Evolutionary conservation across 1,140 invertebrate genomes (phyloP).

Genomic region (Trachymyrmex cornetzi): DNA sequence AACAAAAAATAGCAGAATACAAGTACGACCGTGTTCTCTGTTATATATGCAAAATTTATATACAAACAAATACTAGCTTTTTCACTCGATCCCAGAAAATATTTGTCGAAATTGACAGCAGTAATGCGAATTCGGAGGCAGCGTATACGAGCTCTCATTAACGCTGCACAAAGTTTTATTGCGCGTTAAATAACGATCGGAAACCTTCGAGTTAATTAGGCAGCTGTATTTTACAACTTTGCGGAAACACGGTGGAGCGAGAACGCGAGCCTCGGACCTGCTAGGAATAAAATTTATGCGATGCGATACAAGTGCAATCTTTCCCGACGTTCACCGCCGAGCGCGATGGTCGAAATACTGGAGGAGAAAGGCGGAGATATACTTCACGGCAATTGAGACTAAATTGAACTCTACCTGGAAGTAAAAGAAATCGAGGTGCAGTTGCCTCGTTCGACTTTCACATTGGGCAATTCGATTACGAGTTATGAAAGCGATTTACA

Average conservation of each 20-base stretch:
- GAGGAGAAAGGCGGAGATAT: slow-evolving; percentile 64
- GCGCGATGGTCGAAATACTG: slow-evolving; percentile 59
- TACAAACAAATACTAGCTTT: neutral
- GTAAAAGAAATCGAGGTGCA: slow-evolving; percentile 63
- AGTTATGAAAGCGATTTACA: slow-evolving; percentile 68
- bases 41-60: no score
- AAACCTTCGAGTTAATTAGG: slow-evolving; percentile 42
- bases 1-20: neutral
- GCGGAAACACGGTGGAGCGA: slow-evolving; percentile 27
- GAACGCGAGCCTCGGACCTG: neutral
- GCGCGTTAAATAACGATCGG: slow-evolving; percentile 50
- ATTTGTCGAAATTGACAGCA: slow-evolving; percentile 29
- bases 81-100: neutral
- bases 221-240: slow-evolving; percentile 26
- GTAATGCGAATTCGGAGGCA: neutral
- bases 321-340: slow-evolving; percentile 17
- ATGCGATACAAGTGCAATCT: slow-evolving; percentile 57
- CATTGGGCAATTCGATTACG: slow-evolving; percentile 66
- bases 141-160: neutral
- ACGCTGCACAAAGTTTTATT: neutral
- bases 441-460: slow-evolving; percentile 64
- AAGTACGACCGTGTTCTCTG: no score
- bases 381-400: slow-evolving; percentile 65
- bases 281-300: slow-evolving; percentile 51
- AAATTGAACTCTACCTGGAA: slow-evolving; percentile 64